Evolutionary conservation across 2,113 vertebrate genomes (phyloP).

Genomic region (Garra rufa): DNA sequence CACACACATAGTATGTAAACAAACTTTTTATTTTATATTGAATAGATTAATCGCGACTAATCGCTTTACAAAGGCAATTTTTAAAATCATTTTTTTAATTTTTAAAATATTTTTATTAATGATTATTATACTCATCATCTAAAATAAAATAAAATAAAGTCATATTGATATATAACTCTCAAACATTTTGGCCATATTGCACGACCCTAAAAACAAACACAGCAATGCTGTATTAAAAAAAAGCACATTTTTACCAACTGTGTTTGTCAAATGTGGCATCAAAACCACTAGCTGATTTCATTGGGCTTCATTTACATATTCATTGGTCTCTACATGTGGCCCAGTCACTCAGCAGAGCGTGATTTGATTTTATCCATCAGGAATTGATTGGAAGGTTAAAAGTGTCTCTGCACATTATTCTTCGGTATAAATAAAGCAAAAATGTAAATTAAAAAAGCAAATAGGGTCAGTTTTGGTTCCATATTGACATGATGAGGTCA

Average conservation of each 20-base stretch:
- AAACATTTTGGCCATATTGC: background rate
- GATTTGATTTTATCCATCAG: background rate
- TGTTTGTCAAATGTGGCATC: background rate
- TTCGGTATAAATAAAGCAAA: background rate
- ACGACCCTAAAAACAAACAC: background rate
- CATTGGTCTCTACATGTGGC: background rate
- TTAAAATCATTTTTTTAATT: too few species aligned
- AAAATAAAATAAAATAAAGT: background rate
- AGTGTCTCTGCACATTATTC: background rate
- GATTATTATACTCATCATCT: too few species aligned
- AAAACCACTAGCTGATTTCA: background rate
- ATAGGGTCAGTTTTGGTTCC: background rate
- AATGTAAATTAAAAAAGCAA: background rate
- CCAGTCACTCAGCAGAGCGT: background rate
- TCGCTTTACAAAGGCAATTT: too few species aligned
- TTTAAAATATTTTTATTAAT: too few species aligned
- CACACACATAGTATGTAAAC: too few species aligned
- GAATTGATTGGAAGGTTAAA: background rate
- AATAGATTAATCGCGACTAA: too few species aligned
- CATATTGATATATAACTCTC: background rate
- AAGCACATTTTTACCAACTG: background rate
- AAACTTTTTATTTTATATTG: too few species aligned
- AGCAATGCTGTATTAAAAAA: background rate
- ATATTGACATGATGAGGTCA: constrained; percentile 4
- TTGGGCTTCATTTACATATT: background rate